phyloP scores from a whole-genome alignment of 2,888 invertebrate species.

The Cryptocheilus praepositus region DNA sequence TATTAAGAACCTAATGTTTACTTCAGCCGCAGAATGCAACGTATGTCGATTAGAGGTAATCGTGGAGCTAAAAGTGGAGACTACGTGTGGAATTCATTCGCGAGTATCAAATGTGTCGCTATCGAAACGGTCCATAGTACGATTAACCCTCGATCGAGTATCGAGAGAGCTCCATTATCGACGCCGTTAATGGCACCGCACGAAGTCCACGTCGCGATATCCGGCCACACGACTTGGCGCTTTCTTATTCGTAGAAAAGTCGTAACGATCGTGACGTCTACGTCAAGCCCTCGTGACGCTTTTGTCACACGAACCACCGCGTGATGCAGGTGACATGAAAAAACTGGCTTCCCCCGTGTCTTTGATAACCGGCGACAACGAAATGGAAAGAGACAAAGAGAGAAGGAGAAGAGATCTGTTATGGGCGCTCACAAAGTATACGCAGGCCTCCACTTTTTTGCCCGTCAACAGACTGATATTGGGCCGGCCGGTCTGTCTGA shows the following conservation, averaged over 20 bases:
- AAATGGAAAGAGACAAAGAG: background rate
- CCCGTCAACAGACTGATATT: too few species aligned
- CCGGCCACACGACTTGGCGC: slow-evolving; percentile 24
- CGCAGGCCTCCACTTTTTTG: too few species aligned
- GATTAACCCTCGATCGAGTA: slow-evolving; percentile 51
- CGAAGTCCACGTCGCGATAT: slow-evolving; percentile 54
- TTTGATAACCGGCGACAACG: background rate
- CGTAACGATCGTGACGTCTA: slow-evolving; percentile 43
- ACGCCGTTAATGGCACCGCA: slow-evolving; percentile 43
- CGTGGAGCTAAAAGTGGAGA: too few species aligned
- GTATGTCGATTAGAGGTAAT: too few species aligned
- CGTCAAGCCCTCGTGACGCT: slow-evolving; percentile 51
- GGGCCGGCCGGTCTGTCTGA: too few species aligned
- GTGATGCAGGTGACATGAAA: slow-evolving; percentile 39
- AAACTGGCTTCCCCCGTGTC: slow-evolving; percentile 14
- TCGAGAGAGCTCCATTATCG: slow-evolving; percentile 45
- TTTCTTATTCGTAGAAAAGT: slow-evolving; percentile 41
- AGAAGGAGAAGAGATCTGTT: background rate
- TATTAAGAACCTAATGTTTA: too few species aligned
- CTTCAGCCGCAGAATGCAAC: too few species aligned
- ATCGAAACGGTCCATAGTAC: slow-evolving; percentile 36
- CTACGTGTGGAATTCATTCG: slow-evolving; percentile 8
- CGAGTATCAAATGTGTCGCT: slow-evolving; percentile 14
- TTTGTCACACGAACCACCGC: slow-evolving; percentile 19
- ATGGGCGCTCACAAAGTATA: too few species aligned